Evolutionary conservation across 2,113 vertebrate genomes (phyloP), one percentile per base, ranked within the genome.

Genomic region (Etia nguti): DNA sequence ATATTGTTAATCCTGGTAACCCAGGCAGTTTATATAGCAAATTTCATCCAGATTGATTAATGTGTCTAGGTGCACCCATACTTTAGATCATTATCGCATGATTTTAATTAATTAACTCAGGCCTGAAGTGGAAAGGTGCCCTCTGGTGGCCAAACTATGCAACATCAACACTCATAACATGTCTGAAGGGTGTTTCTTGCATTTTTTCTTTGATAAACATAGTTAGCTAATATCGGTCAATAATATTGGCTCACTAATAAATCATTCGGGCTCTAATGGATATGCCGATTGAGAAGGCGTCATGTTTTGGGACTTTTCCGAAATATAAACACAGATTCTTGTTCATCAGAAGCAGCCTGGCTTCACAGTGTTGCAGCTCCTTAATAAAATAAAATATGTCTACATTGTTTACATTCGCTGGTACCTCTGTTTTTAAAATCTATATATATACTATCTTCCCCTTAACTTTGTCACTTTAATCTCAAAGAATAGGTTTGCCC

Each of bases 31-130:
- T n/a, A n/a, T 18, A n/a, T 36, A 65, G 2, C 36, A 65, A 65
- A 18, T 36, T 65, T 65, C 6, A 65, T 65, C 60, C 31, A n/a
- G 60, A 65, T 65, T 36, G 31, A 65, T 65, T 65, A n/a, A 36
- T 31, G n/a, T 15, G 55, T 57, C 24, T 36, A 38, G 34, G 0
- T 7, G 36, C 59, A 36, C 31, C 2, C 2, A 38, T 12, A 12
- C 60, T 6, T 62, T n/a, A n/a, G 31, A 62, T 34, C 5, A 11
- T 65, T n/a, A 36, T 65, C 0, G 6, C 60, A n/a, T n/a, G 18
- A 36, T 65, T 65, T 65, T 36, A 7, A 34, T 34, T 60, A 60
- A 65, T 38, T 65, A 65, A 38, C 31, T 1, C 4, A 3, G 10
- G 10, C 34, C 38, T 65, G 10, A 18, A 65, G 18, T 6, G 2